phyloP scores from a whole-genome alignment of 2,113 vertebrate species.

The Triplophysa tibetana region DNA sequence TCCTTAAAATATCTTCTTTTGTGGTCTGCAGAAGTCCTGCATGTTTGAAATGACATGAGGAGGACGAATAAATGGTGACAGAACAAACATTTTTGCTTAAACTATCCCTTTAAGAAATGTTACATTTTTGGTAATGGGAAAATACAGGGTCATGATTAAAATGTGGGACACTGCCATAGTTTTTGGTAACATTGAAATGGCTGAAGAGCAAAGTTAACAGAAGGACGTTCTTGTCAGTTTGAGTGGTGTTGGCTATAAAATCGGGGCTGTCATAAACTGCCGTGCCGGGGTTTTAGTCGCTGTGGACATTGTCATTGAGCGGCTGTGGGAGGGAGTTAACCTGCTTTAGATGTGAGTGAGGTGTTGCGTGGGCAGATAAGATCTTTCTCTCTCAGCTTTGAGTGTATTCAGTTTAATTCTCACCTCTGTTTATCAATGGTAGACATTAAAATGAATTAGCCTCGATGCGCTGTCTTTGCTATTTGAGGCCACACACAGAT shows the following conservation, averaged over 20 bases:
- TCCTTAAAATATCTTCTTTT: no score
- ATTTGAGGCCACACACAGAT: constrained; percentile 10
- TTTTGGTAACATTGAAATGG: not conserved
- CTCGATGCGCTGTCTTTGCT: not conserved
- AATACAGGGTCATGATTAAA: no score
- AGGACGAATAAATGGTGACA: no score
- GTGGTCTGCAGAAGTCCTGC: no score
- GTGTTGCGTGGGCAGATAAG: constrained; percentile 27
- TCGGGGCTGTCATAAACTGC: not conserved
- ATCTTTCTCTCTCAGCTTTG: not conserved
- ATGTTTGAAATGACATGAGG: no score
- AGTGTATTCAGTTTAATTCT: constrained; percentile 8
- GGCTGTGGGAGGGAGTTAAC: constrained; percentile 12
- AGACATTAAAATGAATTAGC: constrained; percentile 11
- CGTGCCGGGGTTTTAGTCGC: not conserved
- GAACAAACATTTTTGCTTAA: no score
- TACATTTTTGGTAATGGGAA: no score
- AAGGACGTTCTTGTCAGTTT: not conserved
- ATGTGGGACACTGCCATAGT: no score
- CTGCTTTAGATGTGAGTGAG: constrained; percentile 24
- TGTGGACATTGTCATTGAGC: not conserved
- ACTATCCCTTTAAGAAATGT: no score
- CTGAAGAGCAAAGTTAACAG: not conserved
- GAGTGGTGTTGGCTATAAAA: constrained; percentile 1
- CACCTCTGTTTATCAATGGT: not conserved